These are phyloP conservation scores for Venusia cambrica DNA, from an alignment of 2,888 invertebrate species.

Conservation along the genomic window DNA sequence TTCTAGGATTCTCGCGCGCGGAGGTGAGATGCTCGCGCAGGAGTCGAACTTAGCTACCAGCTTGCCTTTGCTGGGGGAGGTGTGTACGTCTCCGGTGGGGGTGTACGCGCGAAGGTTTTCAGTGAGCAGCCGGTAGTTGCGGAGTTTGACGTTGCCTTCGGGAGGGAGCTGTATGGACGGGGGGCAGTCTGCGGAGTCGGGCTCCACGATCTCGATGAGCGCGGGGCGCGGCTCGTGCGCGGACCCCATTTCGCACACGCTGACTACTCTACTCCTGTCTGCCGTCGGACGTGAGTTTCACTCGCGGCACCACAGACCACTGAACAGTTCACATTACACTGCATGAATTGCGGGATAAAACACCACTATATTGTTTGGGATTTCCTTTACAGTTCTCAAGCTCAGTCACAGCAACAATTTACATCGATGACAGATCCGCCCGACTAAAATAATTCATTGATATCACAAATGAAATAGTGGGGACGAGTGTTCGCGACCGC, in stretches of 20 bases:
- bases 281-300: slow-evolving; percentile 4
- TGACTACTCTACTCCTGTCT: slow-evolving; percentile 8
- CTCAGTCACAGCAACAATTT: no score
- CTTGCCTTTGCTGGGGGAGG: slow-evolving; percentile 58
- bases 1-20: slow-evolving; percentile 62
- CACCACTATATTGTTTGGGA: no score
- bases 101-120: slow-evolving; percentile 64
- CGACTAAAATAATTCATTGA: slow-evolving; percentile 14
- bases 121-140: slow-evolving; percentile 60
- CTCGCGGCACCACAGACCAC: slow-evolving; percentile 18
- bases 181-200: slow-evolving; percentile 51
- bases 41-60: slow-evolving; percentile 63
- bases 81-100: slow-evolving; percentile 60
- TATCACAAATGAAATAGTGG: slow-evolving; percentile 1
- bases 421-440: no score
- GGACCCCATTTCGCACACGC: slow-evolving; percentile 48
- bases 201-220: slow-evolving; percentile 58
- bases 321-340: no score
- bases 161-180: slow-evolving; percentile 47
- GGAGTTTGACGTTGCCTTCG: slow-evolving; percentile 62
- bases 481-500: slow-evolving; percentile 16
- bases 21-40: slow-evolving; percentile 55
- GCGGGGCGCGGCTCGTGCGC: slow-evolving; percentile 36
- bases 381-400: no score
- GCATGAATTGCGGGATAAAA: no score